A percentile compares a stretch with the other conserved stretches of the same genome.
Evolutionary conservation across 2,797 vertebrate species (phyloP).

Genomic region (Ptychadena robeensis): DNA sequence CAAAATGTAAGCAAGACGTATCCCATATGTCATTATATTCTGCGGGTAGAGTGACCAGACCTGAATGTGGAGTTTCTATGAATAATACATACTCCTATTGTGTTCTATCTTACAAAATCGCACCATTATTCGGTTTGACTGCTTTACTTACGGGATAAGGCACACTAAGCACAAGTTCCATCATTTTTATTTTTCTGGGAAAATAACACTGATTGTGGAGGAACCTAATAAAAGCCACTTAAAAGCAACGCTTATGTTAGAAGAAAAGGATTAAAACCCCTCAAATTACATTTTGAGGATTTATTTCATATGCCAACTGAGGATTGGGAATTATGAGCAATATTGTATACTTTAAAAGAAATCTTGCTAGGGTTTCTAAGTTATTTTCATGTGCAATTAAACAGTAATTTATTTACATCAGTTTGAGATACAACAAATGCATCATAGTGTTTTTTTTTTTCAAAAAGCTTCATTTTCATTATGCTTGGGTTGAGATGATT

Average conservation of each 20-base stretch:
- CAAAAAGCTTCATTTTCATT: too few relatives aligned
- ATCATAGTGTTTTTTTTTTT: too few relatives aligned
- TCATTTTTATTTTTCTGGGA: not conserved
- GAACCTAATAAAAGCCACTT: not conserved
- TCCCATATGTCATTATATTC: constrained; percentile 22
- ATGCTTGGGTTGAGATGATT: too few relatives aligned
- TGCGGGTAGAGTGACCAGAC: constrained; percentile 23
- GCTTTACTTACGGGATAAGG: not conserved
- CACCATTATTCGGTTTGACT: not conserved
- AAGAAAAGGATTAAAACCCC: not conserved
- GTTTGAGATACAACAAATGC: too few relatives aligned
- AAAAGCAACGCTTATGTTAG: not conserved
- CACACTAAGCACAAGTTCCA: not conserved
- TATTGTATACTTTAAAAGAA: not conserved
- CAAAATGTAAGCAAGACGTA: not conserved
- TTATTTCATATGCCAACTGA: not conserved
- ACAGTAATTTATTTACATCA: too few relatives aligned
- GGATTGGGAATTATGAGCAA: not conserved
- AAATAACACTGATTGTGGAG: constrained; percentile 6
- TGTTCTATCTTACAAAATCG: not conserved
- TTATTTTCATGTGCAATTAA: not conserved
- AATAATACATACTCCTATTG: constrained; percentile 24
- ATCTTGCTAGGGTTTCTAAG: not conserved
- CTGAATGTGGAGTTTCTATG: not conserved
- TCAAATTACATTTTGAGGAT: not conserved